A percentile compares a stretch with the other conserved stretches of the same genome.
Conservation (phyloP, 2,888 invertebrate species). For the Xanthia icteritia region DNA sequence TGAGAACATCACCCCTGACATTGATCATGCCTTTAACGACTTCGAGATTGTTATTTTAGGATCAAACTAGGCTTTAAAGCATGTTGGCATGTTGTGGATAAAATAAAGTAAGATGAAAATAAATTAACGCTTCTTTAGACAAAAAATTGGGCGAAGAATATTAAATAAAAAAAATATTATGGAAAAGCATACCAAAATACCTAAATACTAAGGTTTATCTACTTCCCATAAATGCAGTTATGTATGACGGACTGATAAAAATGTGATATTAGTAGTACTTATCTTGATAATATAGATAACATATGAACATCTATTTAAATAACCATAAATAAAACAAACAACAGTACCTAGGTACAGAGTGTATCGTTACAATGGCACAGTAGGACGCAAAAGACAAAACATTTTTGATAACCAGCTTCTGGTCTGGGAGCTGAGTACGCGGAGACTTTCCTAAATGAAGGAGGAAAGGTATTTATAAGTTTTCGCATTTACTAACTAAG, state of each 20-base stretch:
- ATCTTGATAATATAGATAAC: conserved; percentile 11
- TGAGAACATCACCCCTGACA: conserved; percentile 64
- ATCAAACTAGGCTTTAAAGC: conserved; percentile 11
- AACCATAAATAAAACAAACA: background rate
- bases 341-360: background rate
- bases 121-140: background rate
- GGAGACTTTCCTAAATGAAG: conserved; percentile 70
- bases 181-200: background rate
- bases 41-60: conserved; percentile 41
- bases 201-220: background rate
- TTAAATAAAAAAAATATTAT: background rate
- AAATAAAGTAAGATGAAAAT: background rate
- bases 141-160: background rate
- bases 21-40: conserved; percentile 59
- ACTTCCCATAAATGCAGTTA: background rate
- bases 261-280: background rate
- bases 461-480: conserved; percentile 72
- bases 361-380: conserved; percentile 13
- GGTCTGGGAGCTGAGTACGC: conserved; percentile 76
- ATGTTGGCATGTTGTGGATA: background rate
- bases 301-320: background rate
- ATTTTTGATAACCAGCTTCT: conserved; percentile 75
- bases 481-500: background rate
- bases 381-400: conserved; percentile 69
- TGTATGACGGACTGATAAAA: background rate